These are phyloP conservation scores for Centruroides sculpturatus DNA, from an alignment of 1,140 invertebrate species.

Conservation along the genomic window DNA sequence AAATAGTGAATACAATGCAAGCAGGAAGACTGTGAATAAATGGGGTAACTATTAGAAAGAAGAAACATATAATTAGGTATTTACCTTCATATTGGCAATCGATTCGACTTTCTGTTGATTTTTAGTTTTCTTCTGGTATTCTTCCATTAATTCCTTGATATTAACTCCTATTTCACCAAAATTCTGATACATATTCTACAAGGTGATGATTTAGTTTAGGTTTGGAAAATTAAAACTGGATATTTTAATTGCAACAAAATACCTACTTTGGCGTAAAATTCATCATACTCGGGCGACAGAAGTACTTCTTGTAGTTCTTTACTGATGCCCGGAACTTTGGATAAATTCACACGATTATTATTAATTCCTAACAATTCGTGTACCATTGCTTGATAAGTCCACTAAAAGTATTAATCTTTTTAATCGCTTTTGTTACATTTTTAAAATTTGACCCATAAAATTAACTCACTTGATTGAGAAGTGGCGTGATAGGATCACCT, in stretches of 20 bases:
- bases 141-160: conserved; percentile 93
- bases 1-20: too few species aligned
- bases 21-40: too few species aligned
- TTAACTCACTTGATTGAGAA: conserved; percentile 63
- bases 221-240: too few species aligned
- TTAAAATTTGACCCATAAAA: neutral
- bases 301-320: conserved; percentile 89
- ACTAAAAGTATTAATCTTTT: conserved; percentile 38
- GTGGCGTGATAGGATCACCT: conserved; percentile 87
- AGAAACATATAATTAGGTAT: too few species aligned
- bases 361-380: conserved; percentile 89
- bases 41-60: too few species aligned
- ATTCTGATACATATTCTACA: conserved; percentile 84
- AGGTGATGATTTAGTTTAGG: conserved; percentile 3
- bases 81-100: conserved; percentile 89
- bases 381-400: conserved; percentile 99
- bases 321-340: conserved; percentile 47
- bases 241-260: neutral
- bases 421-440: neutral
- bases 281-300: conserved; percentile 86
- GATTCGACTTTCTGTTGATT: conserved; percentile 96
- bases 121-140: conserved; percentile 91
- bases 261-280: conserved; percentile 82
- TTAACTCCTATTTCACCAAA: conserved; percentile 97
- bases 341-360: conserved; percentile 88